A percentile compares a stretch with the other conserved stretches of the same genome.
phyloP scores from a whole-genome alignment of 2,113 vertebrate genomes.

The Leucosticte australis region DNA sequence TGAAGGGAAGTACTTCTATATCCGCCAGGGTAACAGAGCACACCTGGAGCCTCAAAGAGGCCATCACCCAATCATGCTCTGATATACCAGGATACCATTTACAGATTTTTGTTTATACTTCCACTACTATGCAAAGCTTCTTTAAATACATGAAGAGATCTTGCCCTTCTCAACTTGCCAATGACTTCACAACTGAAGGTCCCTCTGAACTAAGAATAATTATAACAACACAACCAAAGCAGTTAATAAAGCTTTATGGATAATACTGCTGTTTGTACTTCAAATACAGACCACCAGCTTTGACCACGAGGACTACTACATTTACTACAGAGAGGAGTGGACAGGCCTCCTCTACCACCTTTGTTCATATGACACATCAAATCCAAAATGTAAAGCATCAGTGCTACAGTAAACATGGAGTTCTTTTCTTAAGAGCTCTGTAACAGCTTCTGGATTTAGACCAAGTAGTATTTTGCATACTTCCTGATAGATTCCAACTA shows the following conservation, averaged over 20 bases:
- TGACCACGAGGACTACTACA: neutral
- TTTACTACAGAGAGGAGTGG: neutral
- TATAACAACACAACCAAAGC: neutral
- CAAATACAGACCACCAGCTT: neutral
- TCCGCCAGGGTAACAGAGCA: neutral
- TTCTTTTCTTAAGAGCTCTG: neutral
- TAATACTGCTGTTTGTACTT: neutral
- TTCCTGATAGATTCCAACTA: neutral
- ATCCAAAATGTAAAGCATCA: neutral
- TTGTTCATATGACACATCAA: rapidly evolving
- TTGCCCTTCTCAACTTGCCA: neutral
- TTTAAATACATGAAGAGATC: neutral
- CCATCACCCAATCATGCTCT: neutral
- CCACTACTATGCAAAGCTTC: neutral
- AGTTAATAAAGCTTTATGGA: neutral
- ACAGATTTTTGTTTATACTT: neutral
- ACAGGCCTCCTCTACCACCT: neutral
- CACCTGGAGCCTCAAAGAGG: neutral
- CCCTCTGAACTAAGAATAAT: neutral
- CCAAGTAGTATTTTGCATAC: neutral
- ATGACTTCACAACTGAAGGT: neutral
- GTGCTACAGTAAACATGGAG: neutral
- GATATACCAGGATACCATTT: rapidly evolving
- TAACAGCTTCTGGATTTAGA: neutral
- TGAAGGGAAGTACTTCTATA: neutral